Conservation (phyloP, 2,113 vertebrate species). For the Notothenia coriiceps region DNA sequence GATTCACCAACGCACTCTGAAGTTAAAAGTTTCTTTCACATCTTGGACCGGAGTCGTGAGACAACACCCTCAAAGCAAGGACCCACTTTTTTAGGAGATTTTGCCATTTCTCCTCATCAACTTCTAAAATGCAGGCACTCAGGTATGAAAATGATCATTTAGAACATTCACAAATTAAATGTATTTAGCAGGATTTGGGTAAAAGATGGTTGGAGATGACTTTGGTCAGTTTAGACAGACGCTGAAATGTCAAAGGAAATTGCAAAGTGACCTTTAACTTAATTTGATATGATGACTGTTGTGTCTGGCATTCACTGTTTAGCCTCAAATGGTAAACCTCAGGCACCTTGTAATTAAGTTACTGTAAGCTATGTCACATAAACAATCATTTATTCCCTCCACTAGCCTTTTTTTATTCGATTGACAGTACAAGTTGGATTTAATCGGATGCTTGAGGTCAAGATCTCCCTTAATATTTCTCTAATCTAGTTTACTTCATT, state of each 20-base stretch:
- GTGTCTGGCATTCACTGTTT: constrained; percentile 17
- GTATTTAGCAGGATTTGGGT: neutral
- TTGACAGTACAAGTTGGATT: neutral
- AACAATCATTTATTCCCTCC: constrained; percentile 2
- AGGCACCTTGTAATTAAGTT: constrained; percentile 15
- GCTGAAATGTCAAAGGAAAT: neutral
- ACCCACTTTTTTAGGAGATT: neutral
- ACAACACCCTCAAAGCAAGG: neutral
- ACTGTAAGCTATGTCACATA: neutral
- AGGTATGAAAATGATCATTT: constrained; percentile 55
- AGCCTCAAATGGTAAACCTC: constrained; percentile 9
- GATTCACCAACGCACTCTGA: neutral
- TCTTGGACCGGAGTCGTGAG: constrained; percentile 5
- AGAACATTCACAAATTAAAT: neutral
- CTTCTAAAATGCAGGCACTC: constrained; percentile 66
- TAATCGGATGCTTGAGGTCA: neutral
- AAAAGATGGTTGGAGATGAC: neutral
- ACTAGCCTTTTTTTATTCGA: neutral
- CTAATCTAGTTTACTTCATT: neutral
- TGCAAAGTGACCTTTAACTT: constrained; percentile 6
- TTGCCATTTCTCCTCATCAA: neutral
- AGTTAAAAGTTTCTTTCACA: neutral
- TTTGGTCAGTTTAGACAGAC: neutral
- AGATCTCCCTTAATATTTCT: neutral
- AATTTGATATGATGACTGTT: neutral